Percentiles rank a stretch among this genome's conserved stretches.
Evolutionary conservation across 92 coral and sea anemone genomes (phyloP).

Genomic region (Actinernus sp.): DNA sequence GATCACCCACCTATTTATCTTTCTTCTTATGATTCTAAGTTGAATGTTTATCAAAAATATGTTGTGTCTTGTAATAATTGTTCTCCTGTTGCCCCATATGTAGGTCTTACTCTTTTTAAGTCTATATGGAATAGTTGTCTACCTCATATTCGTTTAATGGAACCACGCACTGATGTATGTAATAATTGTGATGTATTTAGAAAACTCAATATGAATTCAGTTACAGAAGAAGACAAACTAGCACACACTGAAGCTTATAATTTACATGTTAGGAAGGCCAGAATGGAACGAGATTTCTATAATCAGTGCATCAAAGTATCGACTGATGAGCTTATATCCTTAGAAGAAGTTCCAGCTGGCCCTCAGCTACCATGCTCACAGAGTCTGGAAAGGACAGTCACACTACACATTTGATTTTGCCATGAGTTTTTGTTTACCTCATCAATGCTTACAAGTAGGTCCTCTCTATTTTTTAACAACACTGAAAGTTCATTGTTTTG

Average conservation of each 20-base stretch:
- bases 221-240: neutral
- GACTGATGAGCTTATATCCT: slow-evolving; percentile 10
- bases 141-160: neutral
- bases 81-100: neutral
- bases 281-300: neutral
- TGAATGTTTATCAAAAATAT: neutral
- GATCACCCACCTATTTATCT: neutral
- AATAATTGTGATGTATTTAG: neutral
- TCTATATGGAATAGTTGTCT: neutral
- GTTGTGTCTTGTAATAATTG: neutral
- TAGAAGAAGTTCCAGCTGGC: slow-evolving; percentile 16
- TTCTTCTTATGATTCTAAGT: neutral
- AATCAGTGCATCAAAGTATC: slow-evolving; percentile 10
- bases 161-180: neutral
- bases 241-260: neutral
- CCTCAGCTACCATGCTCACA: slow-evolving; percentile 25
- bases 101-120: neutral
- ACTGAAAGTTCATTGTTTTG: slow-evolving; percentile 15
- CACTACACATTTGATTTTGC: slow-evolving; percentile 25
- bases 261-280: neutral
- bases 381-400: slow-evolving; percentile 2
- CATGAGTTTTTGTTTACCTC: slow-evolving; percentile 1
- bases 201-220: neutral
- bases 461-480: slow-evolving; percentile 10
- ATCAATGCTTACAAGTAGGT: slow-evolving; percentile 10